Evolutionary conservation across 2,797 vertebrate species (phyloP).

Genomic region (Sebastes vulpes): DNA sequence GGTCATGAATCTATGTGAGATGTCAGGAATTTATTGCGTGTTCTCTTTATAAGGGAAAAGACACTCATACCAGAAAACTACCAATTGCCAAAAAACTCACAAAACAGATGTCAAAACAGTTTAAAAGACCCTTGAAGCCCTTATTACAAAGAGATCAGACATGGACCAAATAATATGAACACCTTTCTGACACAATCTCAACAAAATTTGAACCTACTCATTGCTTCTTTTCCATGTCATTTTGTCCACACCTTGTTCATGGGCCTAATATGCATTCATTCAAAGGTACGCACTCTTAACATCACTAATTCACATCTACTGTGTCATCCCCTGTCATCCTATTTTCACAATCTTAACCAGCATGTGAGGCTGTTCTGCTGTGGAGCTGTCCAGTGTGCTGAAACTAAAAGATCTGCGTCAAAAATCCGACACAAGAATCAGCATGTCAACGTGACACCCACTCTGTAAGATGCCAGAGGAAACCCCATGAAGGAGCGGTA

Average conservation of each 20-base stretch:
- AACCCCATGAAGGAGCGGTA: constrained; percentile 48
- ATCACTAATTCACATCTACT: neutral
- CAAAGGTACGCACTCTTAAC: neutral
- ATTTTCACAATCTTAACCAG: neutral
- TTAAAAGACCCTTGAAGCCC: neutral
- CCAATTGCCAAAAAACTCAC: neutral
- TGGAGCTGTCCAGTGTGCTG: neutral
- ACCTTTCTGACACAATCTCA: neutral
- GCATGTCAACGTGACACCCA: constrained; percentile 36
- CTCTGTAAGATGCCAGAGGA: constrained; percentile 58
- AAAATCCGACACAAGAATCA: constrained; percentile 20
- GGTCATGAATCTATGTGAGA: neutral
- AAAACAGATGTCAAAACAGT: neutral
- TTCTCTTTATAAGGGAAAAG: no score
- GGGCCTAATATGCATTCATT: neutral
- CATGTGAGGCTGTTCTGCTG: neutral
- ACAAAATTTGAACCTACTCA: neutral
- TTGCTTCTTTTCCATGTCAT: neutral
- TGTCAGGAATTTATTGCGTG: neutral
- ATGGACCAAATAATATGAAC: neutral
- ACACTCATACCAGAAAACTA: neutral
- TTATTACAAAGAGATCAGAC: neutral
- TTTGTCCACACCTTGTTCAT: neutral
- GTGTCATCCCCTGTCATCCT: neutral
- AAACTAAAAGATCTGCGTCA: constrained; percentile 23